These are phyloP conservation scores for Hypsopygia costalis DNA, from an alignment of 2,888 invertebrate species.

Conservation along the genomic window DNA sequence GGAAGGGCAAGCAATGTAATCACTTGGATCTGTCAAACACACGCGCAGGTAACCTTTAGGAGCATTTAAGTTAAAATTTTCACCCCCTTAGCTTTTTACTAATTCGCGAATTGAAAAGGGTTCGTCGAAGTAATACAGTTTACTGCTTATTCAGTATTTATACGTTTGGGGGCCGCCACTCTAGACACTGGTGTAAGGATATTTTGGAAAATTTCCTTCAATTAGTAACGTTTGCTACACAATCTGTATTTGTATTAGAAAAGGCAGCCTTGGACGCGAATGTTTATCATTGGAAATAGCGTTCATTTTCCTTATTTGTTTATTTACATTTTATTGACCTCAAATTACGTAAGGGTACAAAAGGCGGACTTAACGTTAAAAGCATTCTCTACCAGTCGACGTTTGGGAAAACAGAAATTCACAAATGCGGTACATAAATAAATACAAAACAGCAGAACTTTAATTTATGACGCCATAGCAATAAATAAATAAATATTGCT, in stretches of 20 bases:
- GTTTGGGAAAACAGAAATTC: too few relatives aligned
- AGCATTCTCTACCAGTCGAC: too few relatives aligned
- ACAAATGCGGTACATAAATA: too few relatives aligned
- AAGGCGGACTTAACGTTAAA: too few relatives aligned
- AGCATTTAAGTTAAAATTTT: constrained; percentile 79
- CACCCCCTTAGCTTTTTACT: constrained; percentile 80
- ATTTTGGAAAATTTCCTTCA: constrained; percentile 63
- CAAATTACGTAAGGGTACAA: too few relatives aligned
- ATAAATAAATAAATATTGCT: too few relatives aligned
- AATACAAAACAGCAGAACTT: too few relatives aligned
- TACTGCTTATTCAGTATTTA: constrained; percentile 81
- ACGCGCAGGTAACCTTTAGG: constrained; percentile 61
- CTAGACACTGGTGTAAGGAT: constrained; percentile 65
- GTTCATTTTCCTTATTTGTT: too few relatives aligned
- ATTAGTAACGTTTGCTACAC: constrained; percentile 38
- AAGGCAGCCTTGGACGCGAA: neutral
- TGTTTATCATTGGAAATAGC: too few relatives aligned
- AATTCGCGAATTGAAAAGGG: constrained; percentile 81
- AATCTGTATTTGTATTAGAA: constrained; percentile 14
- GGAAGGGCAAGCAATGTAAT: constrained; percentile 72
- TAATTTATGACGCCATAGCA: too few relatives aligned
- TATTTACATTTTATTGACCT: too few relatives aligned
- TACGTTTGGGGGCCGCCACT: constrained; percentile 70
- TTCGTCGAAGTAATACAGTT: constrained; percentile 79
- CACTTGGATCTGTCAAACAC: constrained; percentile 78